Evolutionary conservation across 1,140 invertebrate species (phyloP).

Genomic region (Epicauta chinensis): DNA sequence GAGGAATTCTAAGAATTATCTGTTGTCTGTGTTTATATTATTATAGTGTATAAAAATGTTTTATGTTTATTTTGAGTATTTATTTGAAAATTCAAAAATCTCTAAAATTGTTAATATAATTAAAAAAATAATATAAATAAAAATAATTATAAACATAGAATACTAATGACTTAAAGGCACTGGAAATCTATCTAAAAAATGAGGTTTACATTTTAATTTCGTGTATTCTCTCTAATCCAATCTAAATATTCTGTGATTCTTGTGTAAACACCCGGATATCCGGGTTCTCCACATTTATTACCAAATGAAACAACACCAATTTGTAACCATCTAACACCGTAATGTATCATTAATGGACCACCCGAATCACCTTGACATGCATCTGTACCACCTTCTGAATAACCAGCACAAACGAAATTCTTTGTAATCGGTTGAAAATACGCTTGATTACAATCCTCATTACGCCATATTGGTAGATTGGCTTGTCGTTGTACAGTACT

Average conservation of each 20-base stretch:
- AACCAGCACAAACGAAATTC: slow-evolving; percentile 87
- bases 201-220: not conserved
- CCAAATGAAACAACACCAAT: slow-evolving; percentile 88
- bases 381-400: slow-evolving; percentile 83
- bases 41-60: too few species aligned
- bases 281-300: slow-evolving; percentile 83
- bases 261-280: slow-evolving; percentile 76
- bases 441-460: slow-evolving; percentile 81
- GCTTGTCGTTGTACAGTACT: slow-evolving; percentile 77
- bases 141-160: not conserved
- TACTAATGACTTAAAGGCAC: not conserved
- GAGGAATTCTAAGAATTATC: too few species aligned
- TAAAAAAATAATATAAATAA: too few species aligned
- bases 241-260: slow-evolving; percentile 56
- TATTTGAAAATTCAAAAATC: too few species aligned
- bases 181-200: not conserved
- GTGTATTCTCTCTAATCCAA: slow-evolving; percentile 52
- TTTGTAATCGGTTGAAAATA: slow-evolving; percentile 89
- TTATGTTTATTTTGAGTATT: too few species aligned
- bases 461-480: slow-evolving; percentile 82
- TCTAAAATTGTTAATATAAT: too few species aligned
- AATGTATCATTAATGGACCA: slow-evolving; percentile 76
- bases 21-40: too few species aligned
- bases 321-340: slow-evolving; percentile 72
- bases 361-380: slow-evolving; percentile 83